Percentiles rank a stretch among this genome's conserved stretches.
Conservation (phyloP, 2,888 invertebrate genomes). For the Galerucella calmariensis region DNA sequence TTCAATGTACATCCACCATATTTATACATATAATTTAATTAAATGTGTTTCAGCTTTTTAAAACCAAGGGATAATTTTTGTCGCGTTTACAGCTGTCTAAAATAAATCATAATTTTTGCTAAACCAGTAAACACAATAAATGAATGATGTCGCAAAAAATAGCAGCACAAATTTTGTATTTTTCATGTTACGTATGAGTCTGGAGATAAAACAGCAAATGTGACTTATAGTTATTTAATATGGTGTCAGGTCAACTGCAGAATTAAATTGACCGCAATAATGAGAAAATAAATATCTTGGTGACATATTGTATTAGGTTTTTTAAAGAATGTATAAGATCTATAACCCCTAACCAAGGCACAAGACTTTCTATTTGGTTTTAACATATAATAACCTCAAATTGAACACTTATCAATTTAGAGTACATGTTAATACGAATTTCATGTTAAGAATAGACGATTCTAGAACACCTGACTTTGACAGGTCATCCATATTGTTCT, state of each 20-base stretch:
- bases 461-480: no score
- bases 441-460: no score
- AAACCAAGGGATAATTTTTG: not conserved
- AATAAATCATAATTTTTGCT: not conserved
- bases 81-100: not conserved
- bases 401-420: no score
- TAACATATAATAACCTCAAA: no score
- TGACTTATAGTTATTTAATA: conserved; percentile 16
- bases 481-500: no score
- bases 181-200: conserved; percentile 13
- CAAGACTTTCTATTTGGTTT: no score
- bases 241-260: conserved; percentile 24
- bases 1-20: not conserved
- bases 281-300: not conserved
- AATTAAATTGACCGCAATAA: conserved; percentile 31
- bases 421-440: no score
- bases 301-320: not conserved
- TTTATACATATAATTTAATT: not conserved
- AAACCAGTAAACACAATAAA: not conserved
- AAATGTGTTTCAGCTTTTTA: not conserved
- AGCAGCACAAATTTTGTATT: conserved; percentile 4
- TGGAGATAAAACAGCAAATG: conserved; percentile 18
- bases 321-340: no score
- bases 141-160: conserved; percentile 1
- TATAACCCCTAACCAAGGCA: no score